Evolutionary conservation across 2,797 vertebrate genomes (phyloP), one percentile per base, ranked within the genome.

Genomic region (Alectoris magna): DNA sequence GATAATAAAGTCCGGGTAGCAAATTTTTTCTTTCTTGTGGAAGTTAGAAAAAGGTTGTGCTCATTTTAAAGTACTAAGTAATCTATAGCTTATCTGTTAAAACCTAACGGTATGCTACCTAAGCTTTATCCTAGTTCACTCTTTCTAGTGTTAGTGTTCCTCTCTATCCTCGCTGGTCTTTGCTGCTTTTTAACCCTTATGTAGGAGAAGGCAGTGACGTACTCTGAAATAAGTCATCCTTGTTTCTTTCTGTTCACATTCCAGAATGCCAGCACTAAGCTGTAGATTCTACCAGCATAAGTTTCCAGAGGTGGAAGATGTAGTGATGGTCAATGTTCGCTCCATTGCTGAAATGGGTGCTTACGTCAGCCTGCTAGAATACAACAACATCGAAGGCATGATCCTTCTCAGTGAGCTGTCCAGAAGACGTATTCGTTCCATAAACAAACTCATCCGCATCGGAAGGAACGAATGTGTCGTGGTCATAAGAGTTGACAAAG

Each of bases 321-420:
- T 99, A 5, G 99, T 99, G 94, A 99, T 99, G 99, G 99, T 99
- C 92, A 99, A 99, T 2, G 99, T 99, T 67, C 97, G 99, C 44
- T 99, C 99, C 97, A 99, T 99, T 92, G 99, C 99, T 0, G 99
- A 99, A 97, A 99, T 99, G 99, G 99, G 99, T 5, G 99, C 99
- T 80, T 99, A 99, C 3, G 99, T 99, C 97, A 99, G 99, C 98
- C 98, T 99, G 26, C 90, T 99, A 97, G 99, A 99, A 91, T 99
- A 99, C 97, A 99, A 99, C 98, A 99, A 99, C 96, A 99, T 99
- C 6, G 99, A 99, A 93, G 99, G 99, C 96, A 99, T 99, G 99
- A 99, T 99, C 97, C 98, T 99, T 49, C 98, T 99, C 58, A 99
- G 99, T 17, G 99, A 99, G 94, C 97, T 99, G 48, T 99, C 99